Conservation (phyloP, 1,140 invertebrate genomes). For the Euura saliciscinereae region DNA sequence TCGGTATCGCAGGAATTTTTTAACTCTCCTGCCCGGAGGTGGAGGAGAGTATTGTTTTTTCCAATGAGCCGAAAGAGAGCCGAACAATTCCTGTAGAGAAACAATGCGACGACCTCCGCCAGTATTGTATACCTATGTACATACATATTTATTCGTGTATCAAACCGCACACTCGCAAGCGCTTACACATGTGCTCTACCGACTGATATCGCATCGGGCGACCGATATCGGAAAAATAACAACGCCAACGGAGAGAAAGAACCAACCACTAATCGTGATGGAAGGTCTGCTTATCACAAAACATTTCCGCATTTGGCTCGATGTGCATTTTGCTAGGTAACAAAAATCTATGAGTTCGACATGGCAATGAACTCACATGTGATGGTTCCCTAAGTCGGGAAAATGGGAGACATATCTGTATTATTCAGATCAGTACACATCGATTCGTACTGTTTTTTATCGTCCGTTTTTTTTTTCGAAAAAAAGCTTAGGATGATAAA, state of each 20-base stretch:
- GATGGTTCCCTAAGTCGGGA: too few relatives aligned
- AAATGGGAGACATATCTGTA: too few relatives aligned
- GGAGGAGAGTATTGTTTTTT: background rate
- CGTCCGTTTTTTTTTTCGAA: background rate
- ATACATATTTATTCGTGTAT: background rate
- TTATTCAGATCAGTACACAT: too few relatives aligned
- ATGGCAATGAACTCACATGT: too few relatives aligned
- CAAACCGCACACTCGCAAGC: background rate
- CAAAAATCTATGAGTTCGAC: too few relatives aligned
- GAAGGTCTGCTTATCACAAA: constrained; percentile 4
- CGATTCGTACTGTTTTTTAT: background rate
- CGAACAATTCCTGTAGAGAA: background rate
- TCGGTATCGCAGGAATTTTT: background rate
- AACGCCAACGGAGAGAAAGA: background rate
- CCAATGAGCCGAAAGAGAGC: background rate
- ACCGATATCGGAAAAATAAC: background rate
- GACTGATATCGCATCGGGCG: background rate
- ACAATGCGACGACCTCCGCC: background rate
- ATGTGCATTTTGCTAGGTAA: too few relatives aligned
- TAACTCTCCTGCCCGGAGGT: background rate
- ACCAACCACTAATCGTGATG: background rate
- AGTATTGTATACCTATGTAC: background rate
- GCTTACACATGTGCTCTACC: background rate
- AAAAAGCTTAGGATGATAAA: background rate
- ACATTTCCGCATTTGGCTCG: background rate